Evolutionary conservation across 2,888 invertebrate genomes (phyloP).

Genomic region (Proisotoma minuta): DNA sequence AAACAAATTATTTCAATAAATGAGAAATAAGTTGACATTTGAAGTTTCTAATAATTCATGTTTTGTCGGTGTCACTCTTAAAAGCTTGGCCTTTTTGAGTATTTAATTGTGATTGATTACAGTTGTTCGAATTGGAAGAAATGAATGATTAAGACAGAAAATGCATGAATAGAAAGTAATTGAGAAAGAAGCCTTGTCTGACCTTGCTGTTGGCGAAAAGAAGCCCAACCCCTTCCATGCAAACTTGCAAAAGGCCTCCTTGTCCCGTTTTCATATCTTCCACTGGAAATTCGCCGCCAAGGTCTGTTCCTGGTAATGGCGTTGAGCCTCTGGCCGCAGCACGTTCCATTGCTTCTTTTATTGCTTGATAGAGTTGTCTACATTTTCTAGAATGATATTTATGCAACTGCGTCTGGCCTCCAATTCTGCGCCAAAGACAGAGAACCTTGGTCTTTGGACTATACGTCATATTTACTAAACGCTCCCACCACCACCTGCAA

Average conservation of each 20-base stretch:
- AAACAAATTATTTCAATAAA: no score
- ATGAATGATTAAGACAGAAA: not conserved
- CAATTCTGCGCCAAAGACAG: constrained; percentile 93
- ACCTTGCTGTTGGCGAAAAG: constrained; percentile 99
- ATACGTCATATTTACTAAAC: constrained; percentile 98
- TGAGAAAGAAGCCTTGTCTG: constrained; percentile 51
- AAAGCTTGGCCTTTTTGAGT: no score
- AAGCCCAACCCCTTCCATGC: constrained; percentile 98
- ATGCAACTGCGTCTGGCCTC: constrained; percentile 89
- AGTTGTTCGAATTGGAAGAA: no score
- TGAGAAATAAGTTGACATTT: no score
- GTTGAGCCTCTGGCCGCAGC: constrained; percentile 68
- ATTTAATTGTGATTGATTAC: no score
- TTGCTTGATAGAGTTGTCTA: constrained; percentile 78
- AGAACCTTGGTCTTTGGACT: constrained; percentile 96
- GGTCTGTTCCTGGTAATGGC: constrained; percentile 68
- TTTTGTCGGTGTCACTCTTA: no score
- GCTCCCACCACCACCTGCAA: constrained; percentile 94
- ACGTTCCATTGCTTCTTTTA: constrained; percentile 96
- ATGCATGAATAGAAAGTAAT: not conserved
- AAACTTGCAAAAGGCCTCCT: constrained; percentile 95
- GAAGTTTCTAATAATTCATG: no score
- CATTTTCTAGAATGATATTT: constrained; percentile 95
- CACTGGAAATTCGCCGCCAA: constrained; percentile 96
- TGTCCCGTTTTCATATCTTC: constrained; percentile 96